phyloP scores from a whole-genome alignment of 1,140 invertebrate species.

The Ceratosolen solmsi region DNA sequence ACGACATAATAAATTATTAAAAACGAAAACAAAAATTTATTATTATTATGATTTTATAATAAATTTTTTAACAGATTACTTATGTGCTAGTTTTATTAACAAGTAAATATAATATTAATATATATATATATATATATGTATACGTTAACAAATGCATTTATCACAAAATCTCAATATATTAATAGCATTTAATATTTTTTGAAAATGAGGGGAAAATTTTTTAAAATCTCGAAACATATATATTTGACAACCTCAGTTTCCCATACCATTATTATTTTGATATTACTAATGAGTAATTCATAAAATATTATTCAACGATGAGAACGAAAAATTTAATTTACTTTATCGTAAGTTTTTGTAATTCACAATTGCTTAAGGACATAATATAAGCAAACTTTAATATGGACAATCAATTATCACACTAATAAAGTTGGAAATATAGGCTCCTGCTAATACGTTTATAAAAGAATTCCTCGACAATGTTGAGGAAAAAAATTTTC shows the following conservation, averaged over 20 bases:
- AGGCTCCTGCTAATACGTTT: not conserved
- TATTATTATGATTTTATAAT: no score
- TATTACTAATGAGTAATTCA: not conserved
- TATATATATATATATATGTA: no score
- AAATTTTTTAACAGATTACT: no score
- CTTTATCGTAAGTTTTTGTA: not conserved
- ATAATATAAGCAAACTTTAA: not conserved
- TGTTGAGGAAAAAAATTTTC: not conserved
- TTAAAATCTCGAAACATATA: not conserved
- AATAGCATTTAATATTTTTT: not conserved
- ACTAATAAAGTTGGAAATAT: not conserved
- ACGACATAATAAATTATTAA: no score
- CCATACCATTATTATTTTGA: not conserved
- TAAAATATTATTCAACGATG: not conserved
- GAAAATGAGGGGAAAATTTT: not conserved
- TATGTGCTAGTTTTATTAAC: no score
- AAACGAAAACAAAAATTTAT: no score
- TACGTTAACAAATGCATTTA: no score
- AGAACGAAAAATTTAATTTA: not conserved
- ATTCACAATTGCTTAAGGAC: not conserved
- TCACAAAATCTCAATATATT: not conserved
- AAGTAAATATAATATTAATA: no score
- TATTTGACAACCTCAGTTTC: no score
- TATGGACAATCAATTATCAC: not conserved
- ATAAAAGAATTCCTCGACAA: not conserved